phyloP scores from a whole-genome alignment of 1,140 invertebrate species.

The Drosophila lini region DNA sequence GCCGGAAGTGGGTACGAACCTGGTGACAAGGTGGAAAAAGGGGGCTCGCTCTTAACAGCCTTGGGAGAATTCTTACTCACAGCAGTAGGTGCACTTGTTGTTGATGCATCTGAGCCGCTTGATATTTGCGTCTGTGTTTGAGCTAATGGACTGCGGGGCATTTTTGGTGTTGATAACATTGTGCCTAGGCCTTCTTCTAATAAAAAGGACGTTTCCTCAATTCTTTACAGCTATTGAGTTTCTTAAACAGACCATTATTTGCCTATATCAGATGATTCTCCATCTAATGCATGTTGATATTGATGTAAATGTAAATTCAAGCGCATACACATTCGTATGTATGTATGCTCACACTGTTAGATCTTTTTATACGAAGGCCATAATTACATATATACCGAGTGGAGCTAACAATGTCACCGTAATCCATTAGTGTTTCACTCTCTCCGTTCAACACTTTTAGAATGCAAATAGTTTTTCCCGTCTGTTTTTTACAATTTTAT shows the following conservation, averaged over 20 bases:
- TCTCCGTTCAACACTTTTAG: not conserved
- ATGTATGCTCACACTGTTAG: not conserved
- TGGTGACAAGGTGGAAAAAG: slow-evolving; percentile 45
- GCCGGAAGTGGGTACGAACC: slow-evolving; percentile 28
- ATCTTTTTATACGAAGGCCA: not conserved
- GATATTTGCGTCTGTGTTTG: slow-evolving; percentile 29
- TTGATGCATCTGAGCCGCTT: slow-evolving; percentile 36
- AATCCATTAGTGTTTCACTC: not conserved
- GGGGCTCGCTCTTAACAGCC: slow-evolving; percentile 49
- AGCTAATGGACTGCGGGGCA: slow-evolving; percentile 40
- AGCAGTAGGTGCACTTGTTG: slow-evolving; percentile 26
- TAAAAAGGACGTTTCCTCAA: not conserved
- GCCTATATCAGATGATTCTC: not conserved
- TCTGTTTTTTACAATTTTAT: not conserved
- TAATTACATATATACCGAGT: not conserved
- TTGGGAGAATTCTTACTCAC: slow-evolving; percentile 31
- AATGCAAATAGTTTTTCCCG: not conserved
- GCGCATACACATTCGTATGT: not conserved
- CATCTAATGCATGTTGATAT: slow-evolving; percentile 3
- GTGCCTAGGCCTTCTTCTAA: slow-evolving; percentile 13
- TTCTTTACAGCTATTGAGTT: not conserved
- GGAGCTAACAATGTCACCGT: not conserved
- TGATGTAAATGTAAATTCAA: not conserved
- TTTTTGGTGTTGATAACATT: slow-evolving; percentile 62
- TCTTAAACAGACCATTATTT: slow-evolving; percentile 2